Evolutionary conservation across 2,113 vertebrate genomes (phyloP), one percentile per base, ranked within the genome.

Genomic region (Neogobius melanostomus): DNA sequence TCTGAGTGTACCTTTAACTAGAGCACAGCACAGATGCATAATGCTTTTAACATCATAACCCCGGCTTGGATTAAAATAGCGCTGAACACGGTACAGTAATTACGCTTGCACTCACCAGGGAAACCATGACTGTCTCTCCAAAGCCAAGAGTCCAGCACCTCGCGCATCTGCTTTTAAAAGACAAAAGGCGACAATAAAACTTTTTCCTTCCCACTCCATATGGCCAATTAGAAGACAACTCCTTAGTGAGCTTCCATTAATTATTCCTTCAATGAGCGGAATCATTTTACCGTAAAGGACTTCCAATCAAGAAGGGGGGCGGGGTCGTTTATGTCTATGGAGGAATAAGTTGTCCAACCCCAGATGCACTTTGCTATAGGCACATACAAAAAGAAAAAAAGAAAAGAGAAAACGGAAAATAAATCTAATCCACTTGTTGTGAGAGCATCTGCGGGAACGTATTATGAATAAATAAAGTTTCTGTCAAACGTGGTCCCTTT

Each of bases 211-310:
- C 84, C 74, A 86, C 81, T 88, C 87, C 90, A 92, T 92, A 91
- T 92, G 91, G 91, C 85, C 89, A 91, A 92, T 92, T 92, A 92
- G 79, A 87, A 82, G 60, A 76, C 70, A 84, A 88, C 74, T 86
- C 91, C 87, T 90, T 83, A 43, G 90, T 92, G 91, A 85, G 75
- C 87, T 85, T 49, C 44, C 83, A 72, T 90, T 88, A 89, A 89
- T 91, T 89, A 90, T 88, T 90, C 85, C 79, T 73, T 9, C 82
- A 84, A 82, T 87, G 80, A 84, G 87, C 87, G 77, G 81, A 88
- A 89, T 83, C 82, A 90, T 84, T 88, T 89, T 74, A 87, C 69
- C 85, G 81, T 90, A 87, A 89, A 91, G 82, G 83, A 82, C 86
- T 85, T 84, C 64, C 80, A 81, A 80, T 88, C 83, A 76, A 76